Evolutionary conservation across 2,888 invertebrate species (phyloP), one percentile per base, ranked within the genome.

Genomic region (Papilio elwesi): DNA sequence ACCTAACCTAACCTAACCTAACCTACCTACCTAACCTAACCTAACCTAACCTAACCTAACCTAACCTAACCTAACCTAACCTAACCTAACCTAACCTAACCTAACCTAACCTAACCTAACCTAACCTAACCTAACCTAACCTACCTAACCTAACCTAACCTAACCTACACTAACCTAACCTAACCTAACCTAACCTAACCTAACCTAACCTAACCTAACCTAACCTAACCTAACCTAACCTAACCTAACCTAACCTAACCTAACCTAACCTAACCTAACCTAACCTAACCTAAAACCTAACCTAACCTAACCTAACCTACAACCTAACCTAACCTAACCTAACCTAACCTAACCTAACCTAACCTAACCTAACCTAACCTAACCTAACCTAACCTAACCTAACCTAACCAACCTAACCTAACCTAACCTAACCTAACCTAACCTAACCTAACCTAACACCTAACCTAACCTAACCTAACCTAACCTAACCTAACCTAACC

Each of bases 391-490:
- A 73, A 69, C 73, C 73, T 73, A 73, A 73, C 72, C 72, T 72
- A 72, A 72, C 72, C 72, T 72, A n/a, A n/a, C n/a, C n/a, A n/a
- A n/a, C n/a, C n/a, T n/a, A n/a, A n/a, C n/a, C n/a, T n/a, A n/a
- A n/a, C 72, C 73, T 73, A 73, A 73, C 73, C 73, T 73, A 73
- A 73, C 72, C 72, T 73, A 73, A 73, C 72, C 72, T 73, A 73
- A 73, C 72, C 72, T 73, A 73, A 73, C 72, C 72, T 73, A 68
- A 73, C n/a, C 68, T n/a, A n/a, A n/a, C n/a, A n/a, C n/a, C n/a
- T n/a, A n/a, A n/a, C n/a, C n/a, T n/a, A n/a, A n/a, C n/a, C 68
- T 49, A n/a, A n/a, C n/a, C n/a, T n/a, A n/a, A n/a, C n/a, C n/a
- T n/a, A n/a, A n/a, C n/a, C n/a, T n/a, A n/a, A n/a, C n/a, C n/a